Evolutionary conservation across 2,113 vertebrate genomes (phyloP), one percentile per base, ranked within the genome.

Genomic region (Phocoena phocoena): DNA sequence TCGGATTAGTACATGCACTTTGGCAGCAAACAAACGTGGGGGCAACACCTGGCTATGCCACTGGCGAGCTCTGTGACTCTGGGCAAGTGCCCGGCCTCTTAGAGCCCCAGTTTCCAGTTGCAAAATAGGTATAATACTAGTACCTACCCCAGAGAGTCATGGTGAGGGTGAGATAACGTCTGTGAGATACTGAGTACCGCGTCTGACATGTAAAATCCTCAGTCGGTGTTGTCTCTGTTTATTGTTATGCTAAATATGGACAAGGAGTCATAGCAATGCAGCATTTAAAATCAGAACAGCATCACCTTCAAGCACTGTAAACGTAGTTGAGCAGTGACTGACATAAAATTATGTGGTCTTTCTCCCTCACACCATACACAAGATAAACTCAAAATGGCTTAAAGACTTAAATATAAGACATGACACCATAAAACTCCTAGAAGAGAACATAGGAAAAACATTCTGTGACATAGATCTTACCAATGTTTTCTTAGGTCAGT

Each of bases 241-340:
- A 88, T 58, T 91, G n/a, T 82, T 65, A 86, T 38, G 47, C 21
- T 95, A 88, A 96, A 86, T 73, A 60, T 71, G 36, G 80, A 28
- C 28, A 60, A 47, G 25, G 41, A 94, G 70, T 93, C 58, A 71
- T 6, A 79, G 41, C 21, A 82, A 79, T 53, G 12, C 60, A 25
- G 5, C 44, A n/a, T 53, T 44, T 73, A 77, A 95, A 95, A 91
- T 87, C 41, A 25, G n/a, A 70, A 73, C 31, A 77, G 15, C 15
- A 60, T 82, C 26, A 36, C 23, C 12, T 89, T 73, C 47, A 95
- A 73, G 44, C 87, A 55, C 41, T 6, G 21, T 83, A 80, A 68
- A 94, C 8, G n/a, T 77, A 65, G 80, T 63, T 68, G 85, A 95
- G n/a, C 15, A 53, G n/a, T 50, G 55, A 80, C 9, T 63, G 26